Base-by-base conservation (phyloP, 2,797 vertebrate genomes). In the Danio aesculapii region DNA sequence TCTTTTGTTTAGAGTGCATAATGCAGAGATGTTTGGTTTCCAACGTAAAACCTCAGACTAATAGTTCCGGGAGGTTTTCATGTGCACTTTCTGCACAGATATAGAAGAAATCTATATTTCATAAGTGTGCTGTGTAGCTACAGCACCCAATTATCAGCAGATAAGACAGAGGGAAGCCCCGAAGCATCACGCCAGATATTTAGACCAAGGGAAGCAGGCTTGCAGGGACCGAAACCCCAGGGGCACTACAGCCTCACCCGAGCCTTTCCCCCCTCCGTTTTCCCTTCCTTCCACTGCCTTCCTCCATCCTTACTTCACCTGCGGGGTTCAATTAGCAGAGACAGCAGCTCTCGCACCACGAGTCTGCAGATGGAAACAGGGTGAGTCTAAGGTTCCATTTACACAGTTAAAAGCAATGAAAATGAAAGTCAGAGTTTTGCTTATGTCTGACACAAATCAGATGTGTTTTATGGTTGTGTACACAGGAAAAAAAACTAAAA, bases 141-240 rank as follows among this genome's bases (percentile, higher is more conserved):
- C 91, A 93, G 91, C 90, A 91, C 91, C 93, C 92, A 94, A 94
- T 95, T 94, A 94, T 93, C 92, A 92, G 91, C 92, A 93, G 93
- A 95, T 94, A 93, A 94, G 93, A 93, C 90, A 86, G 90, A 94
- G 92, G 77, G 92, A 94, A 93, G 93, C 92, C 92, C 92, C 91
- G 91, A 84, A 94, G 93, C 91, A 87, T 88, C 90, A 91, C 92
- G 90, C 91, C 88, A 91, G 92, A 92, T 93, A 94, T 95, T 94
- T 95, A 94, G 92, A 92, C 84, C 84, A 88, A 90, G 90, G 83
- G 84, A 90, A 85, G 71, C 89, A 92, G 86, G 88, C 88, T 90
- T 90, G 88, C 93, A 93, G 91, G 91, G 93, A 93, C 91, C 91
- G 88, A 93, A 92, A 89, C 91, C 91, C 92, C 84, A 89, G 91